Base-by-base conservation (phyloP, 2,888 invertebrate genomes). In the Cistogaster globosa region DNA sequence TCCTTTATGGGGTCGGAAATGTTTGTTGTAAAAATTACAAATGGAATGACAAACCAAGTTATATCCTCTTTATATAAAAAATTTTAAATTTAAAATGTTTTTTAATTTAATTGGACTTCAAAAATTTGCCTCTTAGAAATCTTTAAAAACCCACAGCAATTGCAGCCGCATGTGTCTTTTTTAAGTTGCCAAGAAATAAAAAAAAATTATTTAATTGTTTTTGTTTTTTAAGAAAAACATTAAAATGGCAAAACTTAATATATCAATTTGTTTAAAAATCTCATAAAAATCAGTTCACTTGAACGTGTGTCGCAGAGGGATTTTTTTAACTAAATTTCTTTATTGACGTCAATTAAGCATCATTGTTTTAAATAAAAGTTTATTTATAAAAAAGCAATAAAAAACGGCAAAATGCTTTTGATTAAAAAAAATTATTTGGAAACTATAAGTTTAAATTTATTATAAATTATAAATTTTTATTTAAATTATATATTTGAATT, bases 271-370 rank as follows among this genome's bases (percentile, higher is more conserved):
- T 2, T 12, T 18, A 8, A 51, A 68, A 26, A 20, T 16, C 3
- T 42, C 12, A 51, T 53, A 65, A 65, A 38, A 55, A 32, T 5
- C 11, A 67, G 36, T 26, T 22, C 38, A 38, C 2, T n/a, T 16
- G 20, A 38, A 48, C 20, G 55, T 76, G 58, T 58, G 38, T 67
- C 58, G 22, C 22, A 62, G 38, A 62, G 12, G 53, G 8, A 14
- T 22, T 42, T 20, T 42, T 53, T 51, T 16, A 38, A 9, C 7
- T 3, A 42, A 22, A 57, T 48, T 68, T 38, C 22, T 42, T 42
- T 14, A 65, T 72, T 80, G 79, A 80, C 79, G 72, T 80, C 79
- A 79, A 67, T 72, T 38, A n/a, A 57, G 7, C 14, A 38, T 36
- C 51, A 60, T 48, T 7, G 8, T 42, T 42, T 42, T 6, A 12